Evolutionary conservation across 2,113 vertebrate genomes (phyloP), one percentile per base, ranked within the genome.

Genomic region (Elgaria multicarinata): DNA sequence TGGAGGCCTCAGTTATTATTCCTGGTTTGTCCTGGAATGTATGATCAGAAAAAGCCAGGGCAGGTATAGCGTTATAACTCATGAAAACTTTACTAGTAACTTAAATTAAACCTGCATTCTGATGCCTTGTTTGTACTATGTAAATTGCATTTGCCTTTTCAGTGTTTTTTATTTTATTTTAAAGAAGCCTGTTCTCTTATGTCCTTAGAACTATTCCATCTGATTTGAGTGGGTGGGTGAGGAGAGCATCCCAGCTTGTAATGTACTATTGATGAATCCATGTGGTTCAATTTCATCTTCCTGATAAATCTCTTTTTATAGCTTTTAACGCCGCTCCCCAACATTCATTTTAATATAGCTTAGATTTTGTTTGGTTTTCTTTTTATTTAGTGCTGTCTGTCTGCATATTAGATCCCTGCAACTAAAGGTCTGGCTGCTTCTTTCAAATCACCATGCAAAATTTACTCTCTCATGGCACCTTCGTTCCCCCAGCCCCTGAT

Each of bases 251-350:
- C 50, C 2, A 74, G 18, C 77, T 95, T 94, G 92, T 95, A 96
- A 95, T 84, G 81, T 91, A 89, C 76, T 92, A 83, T 91, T 94
- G 94, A 86, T 94, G 94, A 92, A 78, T 89, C 80, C 93, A 39
- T 72, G 75, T 67, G 88, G 64, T 83, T 95, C 89, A 89, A 7
- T 92, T 95, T 89, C 55, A 89, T 39, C 67, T 1, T 53, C 28
- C 71, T 87, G 84, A 95, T 95, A 96, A 95, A 96, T 95, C 89
- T 95, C 84, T 78, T 92, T 84, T 79, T 79, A 71, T 86, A 92
- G 67, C 76, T 67, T 89, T 55, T 83, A 91, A 18, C 44, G 79
- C 64, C 85, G 24, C 72, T 20, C 72, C 36, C 85, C 67, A 71
- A 42, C 26, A 83, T 58, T 79, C 85, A 78, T 90, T 95, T 90